Evolutionary conservation across 2,888 invertebrate species (phyloP).

Genomic region (Adela reaumurella): DNA sequence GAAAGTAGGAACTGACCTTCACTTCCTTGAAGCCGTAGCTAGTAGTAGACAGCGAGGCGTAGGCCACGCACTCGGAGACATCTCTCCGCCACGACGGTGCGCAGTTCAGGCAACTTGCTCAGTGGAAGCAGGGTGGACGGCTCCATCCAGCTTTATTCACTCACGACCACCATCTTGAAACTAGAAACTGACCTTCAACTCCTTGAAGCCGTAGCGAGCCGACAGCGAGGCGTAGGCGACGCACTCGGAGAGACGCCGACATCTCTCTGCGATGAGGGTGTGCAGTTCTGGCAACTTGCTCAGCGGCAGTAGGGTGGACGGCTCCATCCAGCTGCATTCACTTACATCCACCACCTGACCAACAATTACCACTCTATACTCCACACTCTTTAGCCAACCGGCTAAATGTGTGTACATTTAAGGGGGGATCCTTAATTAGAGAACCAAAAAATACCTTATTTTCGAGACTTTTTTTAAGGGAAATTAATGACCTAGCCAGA

Average conservation of each 20-base stretch:
- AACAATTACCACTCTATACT: too few species aligned
- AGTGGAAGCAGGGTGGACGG: constrained; percentile 69
- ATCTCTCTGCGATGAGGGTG: constrained; percentile 62
- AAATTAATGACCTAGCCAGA: too few species aligned
- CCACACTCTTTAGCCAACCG: too few species aligned
- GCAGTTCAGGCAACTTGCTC: constrained; percentile 63
- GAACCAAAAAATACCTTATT: too few species aligned
- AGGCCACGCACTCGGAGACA: constrained; percentile 76
- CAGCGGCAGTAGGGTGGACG: constrained; percentile 67
- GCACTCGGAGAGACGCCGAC: constrained; percentile 64
- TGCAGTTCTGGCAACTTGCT: constrained; percentile 64
- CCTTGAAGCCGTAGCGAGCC: constrained; percentile 65
- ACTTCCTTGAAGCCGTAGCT: constrained; percentile 66
- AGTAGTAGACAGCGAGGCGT: constrained; percentile 71
- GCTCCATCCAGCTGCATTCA: constrained; percentile 70
- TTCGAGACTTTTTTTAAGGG: too few species aligned
- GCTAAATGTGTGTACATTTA: too few species aligned
- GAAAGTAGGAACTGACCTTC: too few species aligned
- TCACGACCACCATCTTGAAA: constrained; percentile 69
- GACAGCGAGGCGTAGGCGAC: constrained; percentile 76
- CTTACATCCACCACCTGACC: constrained; percentile 70
- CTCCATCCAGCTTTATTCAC: constrained; percentile 71
- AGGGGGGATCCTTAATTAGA: too few species aligned
- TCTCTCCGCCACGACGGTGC: constrained; percentile 60
- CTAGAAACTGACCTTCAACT: constrained; percentile 57